Conservation (phyloP, 2,113 vertebrate genomes). For the Brachypteracias leptosomus region DNA sequence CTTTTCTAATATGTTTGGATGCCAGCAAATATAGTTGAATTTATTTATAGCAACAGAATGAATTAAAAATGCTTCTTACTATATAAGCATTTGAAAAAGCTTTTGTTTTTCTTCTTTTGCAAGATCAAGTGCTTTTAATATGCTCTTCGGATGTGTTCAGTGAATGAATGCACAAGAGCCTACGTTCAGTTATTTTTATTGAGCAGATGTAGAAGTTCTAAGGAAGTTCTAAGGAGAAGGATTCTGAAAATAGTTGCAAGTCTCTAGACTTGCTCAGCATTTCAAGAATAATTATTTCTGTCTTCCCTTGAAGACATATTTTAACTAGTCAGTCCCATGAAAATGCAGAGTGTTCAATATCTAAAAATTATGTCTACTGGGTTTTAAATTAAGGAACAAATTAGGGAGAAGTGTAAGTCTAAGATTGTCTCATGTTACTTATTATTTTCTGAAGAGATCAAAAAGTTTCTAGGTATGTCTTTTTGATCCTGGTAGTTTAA, state of each 20-base stretch:
- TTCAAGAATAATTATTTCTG: neutral
- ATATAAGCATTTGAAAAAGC: neutral
- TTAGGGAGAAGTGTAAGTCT: neutral
- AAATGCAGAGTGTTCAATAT: neutral
- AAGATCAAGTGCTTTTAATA: neutral
- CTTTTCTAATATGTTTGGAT: neutral
- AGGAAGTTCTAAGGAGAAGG: neutral
- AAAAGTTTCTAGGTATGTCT: neutral
- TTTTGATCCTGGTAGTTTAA: neutral
- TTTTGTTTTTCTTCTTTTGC: neutral
- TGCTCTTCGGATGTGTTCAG: neutral
- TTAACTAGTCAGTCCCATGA: neutral
- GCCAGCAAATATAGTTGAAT: neutral
- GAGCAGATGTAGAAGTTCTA: constrained; percentile 2
- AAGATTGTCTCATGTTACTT: neutral
- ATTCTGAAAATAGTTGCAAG: constrained; percentile 18
- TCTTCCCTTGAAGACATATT: neutral
- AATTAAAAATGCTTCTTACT: neutral
- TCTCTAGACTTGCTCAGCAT: neutral
- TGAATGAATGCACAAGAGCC: neutral
- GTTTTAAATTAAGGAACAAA: neutral
- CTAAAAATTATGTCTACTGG: neutral
- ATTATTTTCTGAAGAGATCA: neutral
- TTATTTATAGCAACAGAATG: neutral
- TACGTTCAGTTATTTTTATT: constrained; percentile 16